Evolutionary conservation across 1,140 invertebrate genomes (phyloP).

Genomic region (Temnothorax longispinosus): DNA sequence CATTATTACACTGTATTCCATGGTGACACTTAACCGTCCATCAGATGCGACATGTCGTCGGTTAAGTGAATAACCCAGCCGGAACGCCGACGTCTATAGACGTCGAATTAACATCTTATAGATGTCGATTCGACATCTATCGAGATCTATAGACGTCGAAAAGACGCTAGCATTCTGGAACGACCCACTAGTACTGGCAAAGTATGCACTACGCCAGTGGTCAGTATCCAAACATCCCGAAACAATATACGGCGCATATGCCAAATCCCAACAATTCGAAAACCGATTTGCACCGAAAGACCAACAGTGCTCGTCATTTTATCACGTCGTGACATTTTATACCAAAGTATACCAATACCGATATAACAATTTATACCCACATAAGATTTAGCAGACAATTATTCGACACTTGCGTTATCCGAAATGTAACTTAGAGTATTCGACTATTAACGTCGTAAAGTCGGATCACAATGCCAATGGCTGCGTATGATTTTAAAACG

Average conservation of each 20-base stretch:
- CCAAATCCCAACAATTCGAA: constrained; percentile 33
- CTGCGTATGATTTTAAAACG: background rate
- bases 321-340: background rate
- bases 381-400: background rate
- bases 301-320: background rate
- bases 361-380: background rate
- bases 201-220: constrained; percentile 15
- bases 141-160: too few species aligned
- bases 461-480: background rate
- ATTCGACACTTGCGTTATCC: background rate
- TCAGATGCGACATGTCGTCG: background rate
- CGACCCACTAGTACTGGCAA: constrained; percentile 1
- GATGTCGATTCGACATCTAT: too few species aligned
- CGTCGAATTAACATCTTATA: too few species aligned
- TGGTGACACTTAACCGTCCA: constrained; percentile 15
- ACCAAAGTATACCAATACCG: background rate
- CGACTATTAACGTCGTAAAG: background rate
- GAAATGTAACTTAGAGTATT: background rate
- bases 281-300: constrained; percentile 25
- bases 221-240: constrained; percentile 14
- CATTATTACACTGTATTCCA: constrained; percentile 38
- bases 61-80: constrained; percentile 15
- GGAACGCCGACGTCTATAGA: too few species aligned
- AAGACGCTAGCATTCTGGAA: too few species aligned
- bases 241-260: constrained; percentile 19